phyloP scores from a whole-genome alignment of 2,113 vertebrate genomes.

The Carassius auratus region DNA sequence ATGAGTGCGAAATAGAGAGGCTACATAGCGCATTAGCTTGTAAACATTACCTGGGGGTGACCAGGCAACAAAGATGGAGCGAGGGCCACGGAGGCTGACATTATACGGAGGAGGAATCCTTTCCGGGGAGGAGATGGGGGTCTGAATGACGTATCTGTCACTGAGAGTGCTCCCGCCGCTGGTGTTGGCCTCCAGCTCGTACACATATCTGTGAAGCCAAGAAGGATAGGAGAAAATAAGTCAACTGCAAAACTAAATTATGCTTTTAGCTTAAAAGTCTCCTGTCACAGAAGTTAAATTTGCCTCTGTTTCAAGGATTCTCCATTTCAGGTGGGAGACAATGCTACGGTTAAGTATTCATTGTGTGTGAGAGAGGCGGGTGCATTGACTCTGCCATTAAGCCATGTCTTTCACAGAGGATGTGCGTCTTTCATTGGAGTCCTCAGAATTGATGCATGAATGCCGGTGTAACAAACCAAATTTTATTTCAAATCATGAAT shows the following conservation, averaged over 20 bases:
- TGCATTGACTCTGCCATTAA: constrained; percentile 36
- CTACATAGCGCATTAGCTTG: constrained; percentile 49
- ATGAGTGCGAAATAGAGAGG: constrained; percentile 60
- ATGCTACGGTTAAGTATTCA: constrained; percentile 16
- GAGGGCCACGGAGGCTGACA: constrained; percentile 80
- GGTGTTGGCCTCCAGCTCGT: constrained; percentile 85
- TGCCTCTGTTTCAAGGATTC: constrained; percentile 23
- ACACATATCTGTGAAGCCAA: constrained; percentile 81
- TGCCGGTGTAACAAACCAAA: not conserved
- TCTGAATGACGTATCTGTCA: constrained; percentile 83
- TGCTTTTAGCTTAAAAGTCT: constrained; percentile 40
- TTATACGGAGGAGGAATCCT: constrained; percentile 82
- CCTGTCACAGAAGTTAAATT: constrained; percentile 41
- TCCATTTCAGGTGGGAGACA: constrained; percentile 41
- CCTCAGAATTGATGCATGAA: not conserved
- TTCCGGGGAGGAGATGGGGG: constrained; percentile 80
- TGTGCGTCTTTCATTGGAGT: not conserved
- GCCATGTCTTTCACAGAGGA: constrained; percentile 25
- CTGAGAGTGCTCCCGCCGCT: constrained; percentile 80
- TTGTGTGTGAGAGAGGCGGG: not conserved
- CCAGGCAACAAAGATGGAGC: constrained; percentile 87
- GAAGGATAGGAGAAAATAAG: constrained; percentile 42
- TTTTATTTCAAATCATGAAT: not conserved
- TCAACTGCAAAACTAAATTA: constrained; percentile 32
- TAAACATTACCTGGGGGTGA: constrained; percentile 81